phyloP scores from a whole-genome alignment of 2,888 invertebrate species.

The Ischnura elegans region DNA sequence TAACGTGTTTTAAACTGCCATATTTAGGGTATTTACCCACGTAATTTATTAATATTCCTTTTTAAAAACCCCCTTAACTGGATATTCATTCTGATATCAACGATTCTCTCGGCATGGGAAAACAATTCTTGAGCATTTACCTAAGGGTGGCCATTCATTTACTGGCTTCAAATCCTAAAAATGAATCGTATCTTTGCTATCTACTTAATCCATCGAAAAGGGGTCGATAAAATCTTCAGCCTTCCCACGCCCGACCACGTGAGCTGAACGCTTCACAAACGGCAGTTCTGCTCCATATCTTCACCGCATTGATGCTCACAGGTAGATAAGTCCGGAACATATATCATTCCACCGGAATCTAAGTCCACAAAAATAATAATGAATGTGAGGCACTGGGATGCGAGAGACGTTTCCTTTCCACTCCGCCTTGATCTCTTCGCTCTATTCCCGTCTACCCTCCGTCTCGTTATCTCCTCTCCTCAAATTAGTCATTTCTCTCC shows the following conservation, averaged over 20 bases:
- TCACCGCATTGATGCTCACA: not conserved
- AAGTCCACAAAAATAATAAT: constrained; percentile 54
- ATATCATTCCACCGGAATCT: constrained; percentile 7
- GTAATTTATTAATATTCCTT: too few relatives aligned
- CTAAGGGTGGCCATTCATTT: too few relatives aligned
- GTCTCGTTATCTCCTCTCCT: constrained; percentile 54
- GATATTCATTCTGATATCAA: too few relatives aligned
- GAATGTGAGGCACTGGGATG: not conserved
- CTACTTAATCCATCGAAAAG: too few relatives aligned
- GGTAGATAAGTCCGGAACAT: not conserved
- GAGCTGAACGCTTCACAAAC: not conserved
- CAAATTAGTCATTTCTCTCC: constrained; percentile 63
- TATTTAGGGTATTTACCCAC: too few relatives aligned
- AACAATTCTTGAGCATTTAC: too few relatives aligned
- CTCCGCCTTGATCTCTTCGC: not conserved
- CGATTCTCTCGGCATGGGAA: too few relatives aligned
- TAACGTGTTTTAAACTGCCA: too few relatives aligned
- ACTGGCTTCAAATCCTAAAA: too few relatives aligned
- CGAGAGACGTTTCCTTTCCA: not conserved
- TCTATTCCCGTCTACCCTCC: not conserved
- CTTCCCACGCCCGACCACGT: not conserved
- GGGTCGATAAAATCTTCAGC: not conserved
- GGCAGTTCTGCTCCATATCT: not conserved
- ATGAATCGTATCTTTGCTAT: too few relatives aligned
- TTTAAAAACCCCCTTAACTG: too few relatives aligned